Conservation (phyloP, 2,797 vertebrate genomes). For the Pipistrellus nathusii region DNA sequence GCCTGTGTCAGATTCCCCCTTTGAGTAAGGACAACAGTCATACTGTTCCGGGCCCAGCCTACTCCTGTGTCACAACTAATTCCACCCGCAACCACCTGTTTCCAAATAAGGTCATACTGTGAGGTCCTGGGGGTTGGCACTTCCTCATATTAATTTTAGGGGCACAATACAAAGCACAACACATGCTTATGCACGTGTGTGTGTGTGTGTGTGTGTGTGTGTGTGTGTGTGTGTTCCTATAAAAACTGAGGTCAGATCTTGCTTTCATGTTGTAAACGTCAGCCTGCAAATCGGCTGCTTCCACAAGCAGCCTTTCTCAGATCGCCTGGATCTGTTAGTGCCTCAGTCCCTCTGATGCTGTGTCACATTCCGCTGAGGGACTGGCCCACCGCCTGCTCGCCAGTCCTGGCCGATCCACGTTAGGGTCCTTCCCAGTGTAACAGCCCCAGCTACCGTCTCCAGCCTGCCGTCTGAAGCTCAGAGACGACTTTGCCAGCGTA, state of each 20-base stretch:
- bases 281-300: not conserved
- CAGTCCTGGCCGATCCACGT: not conserved
- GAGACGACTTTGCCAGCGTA: not conserved
- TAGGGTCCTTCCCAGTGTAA: not conserved
- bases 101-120: slow-evolving; percentile 38
- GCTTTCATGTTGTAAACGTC: not conserved
- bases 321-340: no score
- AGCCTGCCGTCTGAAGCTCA: not conserved
- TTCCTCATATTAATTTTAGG: not conserved
- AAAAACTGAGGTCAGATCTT: not conserved
- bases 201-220: not conserved
- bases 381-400: not conserved
- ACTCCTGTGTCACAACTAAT: not conserved
- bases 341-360: not conserved
- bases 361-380: no score
- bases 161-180: not conserved
- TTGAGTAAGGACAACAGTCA: not conserved
- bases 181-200: fast-evolving
- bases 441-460: not conserved
- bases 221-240: not conserved
- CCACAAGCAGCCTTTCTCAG: fast-evolving
- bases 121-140: not conserved
- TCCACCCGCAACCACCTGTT: not conserved
- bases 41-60: not conserved
- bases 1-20: not conserved